Evolutionary conservation across 2,113 vertebrate genomes (phyloP), one percentile per base, ranked within the genome.

Genomic region (Gambusia affinis): DNA sequence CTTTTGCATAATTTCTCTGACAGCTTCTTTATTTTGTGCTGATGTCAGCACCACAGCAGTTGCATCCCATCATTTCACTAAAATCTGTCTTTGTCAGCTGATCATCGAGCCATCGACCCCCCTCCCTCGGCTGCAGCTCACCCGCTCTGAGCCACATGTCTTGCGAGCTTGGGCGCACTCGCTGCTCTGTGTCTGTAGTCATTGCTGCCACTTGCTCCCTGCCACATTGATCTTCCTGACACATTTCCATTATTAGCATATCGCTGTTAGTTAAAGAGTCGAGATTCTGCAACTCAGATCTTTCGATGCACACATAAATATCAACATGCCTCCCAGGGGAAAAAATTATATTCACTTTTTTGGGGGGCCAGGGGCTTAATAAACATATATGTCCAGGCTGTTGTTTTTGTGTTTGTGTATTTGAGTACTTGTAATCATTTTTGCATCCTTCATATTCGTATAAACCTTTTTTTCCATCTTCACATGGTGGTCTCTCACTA

Each of bases 1-100:
- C 65, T 84, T 91, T 86, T 90, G 86, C 89, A 91, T 91, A 91
- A 91, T 90, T 83, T 85, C 74, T 89, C 79, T 72, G 85, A 90
- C 89, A 83, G 79, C 79, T 71, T 70, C 72, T 88, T 88, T 85
- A 72, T 92, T 91, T 90, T 88, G 79, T 85, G 92, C 92, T 92
- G 92, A 93, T 85, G 84, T 88, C 81, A 92, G 90, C 92, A 89
- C 57, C 35, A 31, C 70, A 0, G 79, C 60, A 75, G 80, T 85
- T 81, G 78, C 83, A 89, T 91, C 84, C 83, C 85, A 84, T 91
- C 76, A 84, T 91, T 89, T 87, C 85, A 81, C 66, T 64, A 54
- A 81, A 79, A 76, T 5, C 74, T 82, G 87, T 67, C 69, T 79
- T 75, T 70, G 73, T 73, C 35, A 24, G 67, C 73, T 60, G 54